A percentile compares a stretch with the other conserved stretches of the same genome.
Evolutionary conservation across 2,113 vertebrate genomes (phyloP).

Genomic region (Esox niger): DNA sequence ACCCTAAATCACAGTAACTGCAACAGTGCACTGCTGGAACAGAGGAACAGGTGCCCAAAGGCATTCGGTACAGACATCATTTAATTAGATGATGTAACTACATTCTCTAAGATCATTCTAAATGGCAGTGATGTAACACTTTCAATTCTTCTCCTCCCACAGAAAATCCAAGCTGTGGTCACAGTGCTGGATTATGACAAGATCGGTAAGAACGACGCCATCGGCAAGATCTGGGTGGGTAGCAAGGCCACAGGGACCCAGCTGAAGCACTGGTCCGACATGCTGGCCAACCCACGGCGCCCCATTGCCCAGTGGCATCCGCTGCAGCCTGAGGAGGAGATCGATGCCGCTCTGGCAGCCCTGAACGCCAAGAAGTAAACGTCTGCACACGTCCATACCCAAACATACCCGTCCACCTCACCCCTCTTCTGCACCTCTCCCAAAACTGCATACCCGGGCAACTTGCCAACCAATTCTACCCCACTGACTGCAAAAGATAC

Average conservation of each 20-base stretch:
- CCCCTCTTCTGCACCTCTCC: constrained; percentile 41
- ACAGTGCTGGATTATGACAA: constrained; percentile 98
- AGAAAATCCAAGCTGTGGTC: constrained; percentile 97
- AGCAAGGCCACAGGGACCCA: constrained; percentile 87
- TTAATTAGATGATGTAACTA: background rate
- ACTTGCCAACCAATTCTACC: constrained; percentile 24
- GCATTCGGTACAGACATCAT: background rate
- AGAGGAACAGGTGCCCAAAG: background rate
- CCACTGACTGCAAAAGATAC: constrained; percentile 48
- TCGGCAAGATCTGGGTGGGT: constrained; percentile 94
- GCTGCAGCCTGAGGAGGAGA: constrained; percentile 94
- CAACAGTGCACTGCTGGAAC: too few relatives aligned
- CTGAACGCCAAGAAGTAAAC: constrained; percentile 92
- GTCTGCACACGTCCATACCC: constrained; percentile 13
- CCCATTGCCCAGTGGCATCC: constrained; percentile 99
- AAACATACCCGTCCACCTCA: constrained; percentile 6
- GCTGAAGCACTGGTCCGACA: constrained; percentile 97
- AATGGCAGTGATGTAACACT: background rate
- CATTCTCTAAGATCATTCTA: background rate
- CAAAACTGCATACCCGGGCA: constrained; percentile 53
- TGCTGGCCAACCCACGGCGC: constrained; percentile 94
- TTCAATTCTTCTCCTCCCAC: constrained; percentile 2
- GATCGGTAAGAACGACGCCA: constrained; percentile 97
- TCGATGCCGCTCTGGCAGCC: constrained; percentile 81
- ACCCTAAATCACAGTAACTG: too few relatives aligned